Evolutionary conservation across 2,113 vertebrate species (phyloP).

Genomic region (Pluvialis apricaria): DNA sequence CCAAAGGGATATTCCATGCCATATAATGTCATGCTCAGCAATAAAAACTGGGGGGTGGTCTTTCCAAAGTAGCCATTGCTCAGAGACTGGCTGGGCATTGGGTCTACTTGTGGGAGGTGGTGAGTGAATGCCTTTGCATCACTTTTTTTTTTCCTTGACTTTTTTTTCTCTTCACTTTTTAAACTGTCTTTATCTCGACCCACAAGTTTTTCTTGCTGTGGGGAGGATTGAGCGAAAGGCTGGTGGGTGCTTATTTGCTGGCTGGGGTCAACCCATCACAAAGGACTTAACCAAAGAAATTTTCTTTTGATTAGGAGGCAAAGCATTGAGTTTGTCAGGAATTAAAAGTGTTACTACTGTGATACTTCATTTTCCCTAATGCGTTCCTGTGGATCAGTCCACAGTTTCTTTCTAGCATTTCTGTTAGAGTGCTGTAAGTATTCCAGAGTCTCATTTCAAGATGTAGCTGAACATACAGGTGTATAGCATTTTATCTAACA

Average conservation of each 20-base stretch:
- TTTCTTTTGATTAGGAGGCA: not conserved
- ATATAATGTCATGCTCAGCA: not conserved
- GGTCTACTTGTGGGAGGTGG: not conserved
- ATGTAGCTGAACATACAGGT: not conserved
- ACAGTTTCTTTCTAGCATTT: not conserved
- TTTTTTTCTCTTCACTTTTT: not conserved
- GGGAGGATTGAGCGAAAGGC: not conserved
- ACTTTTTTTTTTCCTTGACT: not conserved
- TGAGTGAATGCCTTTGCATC: not conserved
- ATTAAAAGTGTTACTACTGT: not conserved
- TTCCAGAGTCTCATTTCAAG: not conserved
- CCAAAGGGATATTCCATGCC: not conserved
- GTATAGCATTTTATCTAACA: not conserved
- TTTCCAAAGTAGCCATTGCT: not conserved
- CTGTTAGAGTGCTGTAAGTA: not conserved
- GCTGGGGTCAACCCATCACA: not conserved
- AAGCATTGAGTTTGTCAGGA: not conserved
- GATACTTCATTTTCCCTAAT: not conserved
- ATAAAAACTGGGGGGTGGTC: not conserved
- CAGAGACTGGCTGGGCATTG: not conserved
- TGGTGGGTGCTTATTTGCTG: not conserved
- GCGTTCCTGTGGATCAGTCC: not conserved
- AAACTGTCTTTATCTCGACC: not conserved
- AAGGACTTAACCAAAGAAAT: not conserved
- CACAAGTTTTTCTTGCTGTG: not conserved